Evolutionary conservation across 2,113 vertebrate genomes (phyloP), one percentile per base, ranked within the genome.

Genomic region (Amia ocellicauda): DNA sequence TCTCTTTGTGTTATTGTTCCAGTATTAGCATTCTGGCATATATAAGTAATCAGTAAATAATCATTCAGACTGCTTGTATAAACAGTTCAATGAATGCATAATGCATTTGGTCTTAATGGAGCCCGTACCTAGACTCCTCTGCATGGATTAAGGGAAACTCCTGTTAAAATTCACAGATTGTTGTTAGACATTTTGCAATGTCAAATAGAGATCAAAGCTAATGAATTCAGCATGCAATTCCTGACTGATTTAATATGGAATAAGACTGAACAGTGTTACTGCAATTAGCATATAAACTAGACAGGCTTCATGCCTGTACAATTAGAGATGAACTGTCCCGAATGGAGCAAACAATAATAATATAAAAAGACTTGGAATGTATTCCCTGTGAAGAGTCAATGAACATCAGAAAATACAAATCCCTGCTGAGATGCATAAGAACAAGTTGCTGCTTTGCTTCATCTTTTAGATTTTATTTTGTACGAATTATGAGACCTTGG

Each of bases 211-310:
- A 70, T 72, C 63, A 70, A 56, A 70, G 67, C 62, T 76, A 76
- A 76, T 79, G 74, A 76, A 69, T 69, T 62, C 56, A 36, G 65
- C 57, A 63, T 69, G 66, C 62, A 68, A 62, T 68, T 74, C 74
- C 74, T 76, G 71, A 72, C 62, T 72, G 67, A 74, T 74, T 72
- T 76, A 74, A 74, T 73, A 69, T 64, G 69, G 76, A 70, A 76
- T 69, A 70, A 72, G 74, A 70, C 74, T 67, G 76, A 79, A 76
- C 68, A 75, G 67, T 70, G 74, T 72, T 72, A 68, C 14, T 31
- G 31, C 31, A 61, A 54, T 61, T 67, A 60, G 58, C 56, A 58
- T 66, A 51, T 45, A 53, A 67, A 60, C 42, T 56, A 67, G 49
- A 61, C 47, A 28, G 19, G 47, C 26, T 47, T 42, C 28, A 42